Base-by-base conservation (phyloP, 2,888 invertebrate genomes). In the Drosophila falleni region DNA sequence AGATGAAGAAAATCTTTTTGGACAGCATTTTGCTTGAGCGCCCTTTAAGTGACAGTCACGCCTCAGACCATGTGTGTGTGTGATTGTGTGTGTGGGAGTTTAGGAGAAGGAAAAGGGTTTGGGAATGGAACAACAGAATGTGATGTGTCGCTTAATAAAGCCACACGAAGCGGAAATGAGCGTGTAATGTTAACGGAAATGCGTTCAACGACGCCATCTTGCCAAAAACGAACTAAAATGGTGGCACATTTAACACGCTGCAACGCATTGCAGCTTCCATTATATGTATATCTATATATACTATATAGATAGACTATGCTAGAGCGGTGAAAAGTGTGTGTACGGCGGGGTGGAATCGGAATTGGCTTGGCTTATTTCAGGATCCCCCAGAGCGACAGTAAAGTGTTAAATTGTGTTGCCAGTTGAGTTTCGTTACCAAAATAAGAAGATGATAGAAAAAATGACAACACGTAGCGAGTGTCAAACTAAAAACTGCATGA, bases 171-270 rank as follows among this genome's bases (percentile, higher is more conserved):
- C 85, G 89, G 89, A 89, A 86, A 86, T 86, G 87, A 89, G 89
- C 81, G 74, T 87, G 89, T 87, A 84, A 86, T 86, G 81, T 89
- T 78, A 86, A 81, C 89, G 89, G 89, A 88, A 87, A 85, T 85
- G 85, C 88, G 80, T 88, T 83, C 64, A 85, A 85, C 71, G 89
- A 78, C 89, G 89, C 78, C 85, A 88, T 85, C 67, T 80, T 76
- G 76, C 68, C 65, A 62, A 75, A 74, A 58, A 58, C 46, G 37
- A 47, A 58, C 63, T 64, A 75, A 74, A 60, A 67, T 79, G 54
- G 67, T 58, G 50, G 60, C 54, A 65, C 64, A 68, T 61, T 51
- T 55, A 50, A 51, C 67, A 74, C 65, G 55, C 29, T 63, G 63
- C 66, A 67, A 60, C 54, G 63, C 41, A 53, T 46, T 61, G 67